Conservation (phyloP, 2,888 invertebrate genomes). For the Rhimphoctona megacephalus region DNA sequence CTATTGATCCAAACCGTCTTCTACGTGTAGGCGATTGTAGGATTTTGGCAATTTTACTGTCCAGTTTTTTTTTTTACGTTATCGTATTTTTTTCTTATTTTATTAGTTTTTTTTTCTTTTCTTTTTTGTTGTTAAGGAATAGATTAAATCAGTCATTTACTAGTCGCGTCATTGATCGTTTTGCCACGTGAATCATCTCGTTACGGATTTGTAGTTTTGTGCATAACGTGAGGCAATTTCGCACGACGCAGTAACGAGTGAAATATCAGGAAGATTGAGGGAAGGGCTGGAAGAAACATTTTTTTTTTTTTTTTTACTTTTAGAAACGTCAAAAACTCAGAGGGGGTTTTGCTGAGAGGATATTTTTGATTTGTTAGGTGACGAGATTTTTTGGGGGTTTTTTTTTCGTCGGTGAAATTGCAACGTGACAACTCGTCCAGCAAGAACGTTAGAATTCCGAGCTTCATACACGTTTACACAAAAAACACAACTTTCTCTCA, state of each 20-base stretch:
- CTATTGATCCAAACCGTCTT: slow-evolving; percentile 9
- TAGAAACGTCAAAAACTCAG: too few species aligned
- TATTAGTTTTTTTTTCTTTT: background rate
- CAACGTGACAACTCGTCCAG: background rate
- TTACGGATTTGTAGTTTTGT: background rate
- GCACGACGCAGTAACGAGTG: background rate
- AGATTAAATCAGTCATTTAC: slow-evolving; percentile 84
- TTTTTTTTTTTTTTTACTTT: background rate
- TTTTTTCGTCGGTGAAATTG: background rate
- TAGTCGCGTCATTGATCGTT: slow-evolving; percentile 81
- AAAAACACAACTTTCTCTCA: slow-evolving; percentile 46
- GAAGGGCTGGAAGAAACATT: background rate
- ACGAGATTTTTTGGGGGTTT: background rate
- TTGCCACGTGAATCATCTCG: slow-evolving; percentile 28
- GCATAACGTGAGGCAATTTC: background rate
- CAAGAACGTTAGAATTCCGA: slow-evolving; percentile 49
- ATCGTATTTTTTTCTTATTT: slow-evolving; percentile 10
- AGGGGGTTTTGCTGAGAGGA: background rate
- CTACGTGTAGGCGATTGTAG: slow-evolving; percentile 52
- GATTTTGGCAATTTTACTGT: slow-evolving; percentile 18
- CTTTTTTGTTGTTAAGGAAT: slow-evolving; percentile 70
- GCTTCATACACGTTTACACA: background rate
- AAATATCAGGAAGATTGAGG: background rate
- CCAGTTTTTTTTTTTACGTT: background rate
- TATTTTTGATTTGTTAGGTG: background rate